Conservation (phyloP, 1,140 invertebrate species). For the Aphaenogaster ashmeadi region DNA sequence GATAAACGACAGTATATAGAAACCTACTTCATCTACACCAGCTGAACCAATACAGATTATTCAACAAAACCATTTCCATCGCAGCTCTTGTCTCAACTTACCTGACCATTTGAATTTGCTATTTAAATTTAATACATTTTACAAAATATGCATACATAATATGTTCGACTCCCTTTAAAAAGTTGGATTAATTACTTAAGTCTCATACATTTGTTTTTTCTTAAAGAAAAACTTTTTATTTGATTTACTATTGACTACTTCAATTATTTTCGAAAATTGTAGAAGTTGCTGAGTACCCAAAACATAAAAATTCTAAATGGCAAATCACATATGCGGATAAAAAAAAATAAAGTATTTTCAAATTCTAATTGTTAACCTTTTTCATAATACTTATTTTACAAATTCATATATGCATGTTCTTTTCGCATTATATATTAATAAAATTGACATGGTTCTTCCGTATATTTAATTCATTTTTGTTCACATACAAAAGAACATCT, state of each 20-base stretch:
- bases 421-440: too few species aligned
- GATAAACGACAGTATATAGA: slow-evolving; percentile 18
- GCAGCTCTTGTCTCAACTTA: background rate
- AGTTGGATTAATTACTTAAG: background rate
- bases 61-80: slow-evolving; percentile 11
- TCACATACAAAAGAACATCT: too few species aligned
- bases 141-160: too few species aligned
- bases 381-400: too few species aligned
- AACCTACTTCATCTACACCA: slow-evolving; percentile 8
- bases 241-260: background rate
- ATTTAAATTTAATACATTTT: background rate
- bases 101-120: slow-evolving; percentile 1
- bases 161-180: background rate
- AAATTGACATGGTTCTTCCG: too few species aligned
- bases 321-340: too few species aligned
- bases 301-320: too few species aligned
- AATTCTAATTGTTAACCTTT: too few species aligned
- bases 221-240: background rate
- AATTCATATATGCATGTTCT: too few species aligned
- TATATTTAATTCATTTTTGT: too few species aligned
- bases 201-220: background rate
- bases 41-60: background rate
- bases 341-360: too few species aligned
- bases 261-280: background rate
- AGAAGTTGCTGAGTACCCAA: background rate